Conservation (phyloP, 2,888 invertebrate genomes). For the Stegophylla sp. region DNA sequence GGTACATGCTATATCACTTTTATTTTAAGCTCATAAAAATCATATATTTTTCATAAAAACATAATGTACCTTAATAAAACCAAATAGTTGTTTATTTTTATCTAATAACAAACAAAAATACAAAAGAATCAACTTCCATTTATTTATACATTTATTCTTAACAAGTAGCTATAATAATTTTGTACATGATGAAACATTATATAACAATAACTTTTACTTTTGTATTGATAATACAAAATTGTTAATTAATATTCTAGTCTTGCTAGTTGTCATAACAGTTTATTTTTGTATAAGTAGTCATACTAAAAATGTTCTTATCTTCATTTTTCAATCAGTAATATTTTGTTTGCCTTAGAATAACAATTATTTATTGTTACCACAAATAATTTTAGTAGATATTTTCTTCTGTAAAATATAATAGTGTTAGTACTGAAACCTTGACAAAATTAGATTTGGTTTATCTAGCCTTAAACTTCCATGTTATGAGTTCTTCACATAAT, state of each 20-base stretch:
- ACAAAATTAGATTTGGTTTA: too few relatives aligned
- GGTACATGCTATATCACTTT: neutral
- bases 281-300: neutral
- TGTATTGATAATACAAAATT: neutral
- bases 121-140: neutral
- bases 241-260: neutral
- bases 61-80: neutral
- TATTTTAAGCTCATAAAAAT: neutral
- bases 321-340: neutral
- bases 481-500: too few relatives aligned
- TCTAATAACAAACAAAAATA: neutral
- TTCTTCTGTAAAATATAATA: too few relatives aligned
- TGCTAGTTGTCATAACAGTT: neutral
- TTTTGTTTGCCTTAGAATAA: constrained; percentile 9
- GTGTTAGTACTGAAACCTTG: too few relatives aligned
- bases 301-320: neutral
- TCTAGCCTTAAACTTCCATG: too few relatives aligned
- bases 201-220: neutral
- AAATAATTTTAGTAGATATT: neutral
- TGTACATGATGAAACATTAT: neutral
- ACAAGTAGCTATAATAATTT: neutral
- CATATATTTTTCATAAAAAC: neutral
- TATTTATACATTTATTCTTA: neutral
- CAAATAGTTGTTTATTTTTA: neutral
- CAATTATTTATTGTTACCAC: neutral